Evolutionary conservation across 37 sponge, comb jelly and placozoan species (phyloP), one percentile per base, ranked within the genome.

Genomic region (Eunapius fragilis): DNA sequence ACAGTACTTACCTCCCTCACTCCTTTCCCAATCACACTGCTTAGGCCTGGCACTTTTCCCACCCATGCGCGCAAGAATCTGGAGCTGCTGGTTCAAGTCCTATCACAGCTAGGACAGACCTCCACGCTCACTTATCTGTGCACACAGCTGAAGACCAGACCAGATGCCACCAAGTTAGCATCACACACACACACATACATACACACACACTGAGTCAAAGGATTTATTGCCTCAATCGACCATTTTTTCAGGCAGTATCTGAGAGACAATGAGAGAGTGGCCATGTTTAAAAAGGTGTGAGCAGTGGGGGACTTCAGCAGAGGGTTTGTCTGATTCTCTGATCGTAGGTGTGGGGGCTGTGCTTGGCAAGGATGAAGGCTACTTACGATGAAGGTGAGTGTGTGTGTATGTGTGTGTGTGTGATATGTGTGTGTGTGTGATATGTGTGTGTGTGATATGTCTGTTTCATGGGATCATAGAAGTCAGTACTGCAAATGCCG

Each of bases 41-140:
- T 83, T 67, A 87, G 92, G 22, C 92, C 92, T 45, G 92, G 92
- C 0, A 87, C 48, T 25, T 91, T 91, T 74, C 71, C 81, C 35
- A 79, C 80, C 33, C 88, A 91, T 80, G 92, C 88, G 12, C 72
- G 92, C 12, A 67, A 50, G 33, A 83, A 73, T 47, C 70, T 91
- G 12, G 69, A 87, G 25, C 36, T 91, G 71, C 71, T 91, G 17
- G 26, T 84, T 0, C 2, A 34, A 0, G 85, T 91, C 12, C 76
- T 91, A 9, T 10, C 41, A 25, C 11, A 72, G 14, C 74, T 84
- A 13, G 23, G 32, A 11, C 87, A 91, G 19, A 33, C 48, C 37
- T 25, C 31, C 37, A 37, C 73, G 14, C 88, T 91, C 22, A 23
- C 75, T 2, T 37, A 35, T 22, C 70, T 91, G 26, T 87, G 85